Percentiles rank a stretch among this genome's conserved stretches.
These are phyloP conservation scores for Heterodera schachtii DNA, from an alignment of 1,140 invertebrate genomes.

Conservation along the genomic window DNA sequence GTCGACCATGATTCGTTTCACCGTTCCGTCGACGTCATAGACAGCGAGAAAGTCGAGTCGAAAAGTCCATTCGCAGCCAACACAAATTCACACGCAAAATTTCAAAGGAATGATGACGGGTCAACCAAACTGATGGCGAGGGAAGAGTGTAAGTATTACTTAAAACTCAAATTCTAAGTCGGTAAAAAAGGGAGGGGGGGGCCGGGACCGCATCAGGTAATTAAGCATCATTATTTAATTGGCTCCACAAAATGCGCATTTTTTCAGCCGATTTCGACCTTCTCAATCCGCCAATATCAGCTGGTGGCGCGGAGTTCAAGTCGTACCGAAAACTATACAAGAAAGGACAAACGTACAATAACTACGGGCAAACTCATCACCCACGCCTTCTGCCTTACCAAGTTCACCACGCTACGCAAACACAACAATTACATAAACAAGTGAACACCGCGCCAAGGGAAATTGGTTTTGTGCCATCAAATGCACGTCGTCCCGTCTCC, in stretches of 20 bases:
- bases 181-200: too few species aligned
- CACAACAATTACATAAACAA: too few species aligned
- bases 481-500: too few species aligned
- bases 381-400: neutral
- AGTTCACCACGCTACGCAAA: neutral
- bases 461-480: too few species aligned
- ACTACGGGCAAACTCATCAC: neutral
- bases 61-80: neutral
- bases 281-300: constrained; percentile 18
- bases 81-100: neutral
- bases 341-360: neutral
- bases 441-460: too few species aligned
- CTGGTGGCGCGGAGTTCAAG: neutral
- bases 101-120: neutral
- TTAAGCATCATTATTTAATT: too few species aligned
- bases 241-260: neutral
- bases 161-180: neutral
- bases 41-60: neutral
- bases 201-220: too few species aligned
- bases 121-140: neutral
- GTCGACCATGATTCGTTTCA: neutral
- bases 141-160: neutral
- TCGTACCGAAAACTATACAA: neutral
- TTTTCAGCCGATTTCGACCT: constrained; percentile 47
- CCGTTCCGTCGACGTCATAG: neutral